Percentiles rank a stretch among this genome's conserved stretches.
These are phyloP conservation scores for Schrankia costaestrigalis DNA, from an alignment of 2,888 invertebrate species.

Conservation along the genomic window DNA sequence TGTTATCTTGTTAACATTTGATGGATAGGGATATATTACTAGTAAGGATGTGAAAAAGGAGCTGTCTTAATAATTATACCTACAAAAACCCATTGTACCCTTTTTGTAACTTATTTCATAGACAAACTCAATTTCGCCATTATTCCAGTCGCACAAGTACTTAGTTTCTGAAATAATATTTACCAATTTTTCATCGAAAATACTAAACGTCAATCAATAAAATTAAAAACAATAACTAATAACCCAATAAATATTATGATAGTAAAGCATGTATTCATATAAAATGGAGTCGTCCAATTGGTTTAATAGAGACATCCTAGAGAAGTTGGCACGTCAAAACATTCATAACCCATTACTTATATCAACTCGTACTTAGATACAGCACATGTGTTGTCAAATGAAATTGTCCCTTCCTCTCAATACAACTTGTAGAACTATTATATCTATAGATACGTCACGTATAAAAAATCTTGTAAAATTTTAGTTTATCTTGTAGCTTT, in stretches of 20 bases:
- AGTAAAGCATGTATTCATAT: constrained; percentile 9
- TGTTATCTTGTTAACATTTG: too few relatives aligned
- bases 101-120: too few relatives aligned
- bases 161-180: too few relatives aligned
- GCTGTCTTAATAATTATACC: too few relatives aligned
- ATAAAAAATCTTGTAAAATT: constrained; percentile 18
- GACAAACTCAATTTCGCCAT: too few relatives aligned
- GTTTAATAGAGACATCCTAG: constrained; percentile 66
- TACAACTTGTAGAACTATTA: constrained; percentile 20
- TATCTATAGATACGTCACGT: constrained; percentile 3
- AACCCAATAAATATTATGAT: constrained; percentile 21
- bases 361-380: constrained; percentile 57
- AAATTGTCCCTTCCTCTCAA: constrained; percentile 73
- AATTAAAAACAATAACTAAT: background rate
- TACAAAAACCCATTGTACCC: too few relatives aligned
- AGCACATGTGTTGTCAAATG: constrained; percentile 50
- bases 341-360: constrained; percentile 52
- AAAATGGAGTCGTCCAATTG: constrained; percentile 44
- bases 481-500: too few relatives aligned
- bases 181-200: too few relatives aligned
- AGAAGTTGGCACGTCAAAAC: constrained; percentile 63
- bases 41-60: too few relatives aligned
- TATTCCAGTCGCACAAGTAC: too few relatives aligned
- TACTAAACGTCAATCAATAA: too few relatives aligned
- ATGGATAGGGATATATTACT: too few relatives aligned